These are phyloP conservation scores for Megaceryle alcyon DNA, from an alignment of 2,797 vertebrate genomes.

Conservation along the genomic window DNA sequence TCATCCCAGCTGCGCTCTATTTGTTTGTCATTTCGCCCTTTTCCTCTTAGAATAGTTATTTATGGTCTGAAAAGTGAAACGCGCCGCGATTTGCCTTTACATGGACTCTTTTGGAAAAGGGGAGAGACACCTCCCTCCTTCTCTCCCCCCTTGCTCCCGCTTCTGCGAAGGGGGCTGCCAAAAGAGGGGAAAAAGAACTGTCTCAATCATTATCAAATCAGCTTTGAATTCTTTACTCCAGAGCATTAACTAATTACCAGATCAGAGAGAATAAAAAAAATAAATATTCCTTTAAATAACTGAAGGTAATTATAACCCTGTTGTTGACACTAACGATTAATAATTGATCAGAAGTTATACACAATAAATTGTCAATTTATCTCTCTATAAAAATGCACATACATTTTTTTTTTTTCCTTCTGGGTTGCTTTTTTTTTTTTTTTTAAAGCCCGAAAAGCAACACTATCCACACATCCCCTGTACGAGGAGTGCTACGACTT, in stretches of 20 bases:
- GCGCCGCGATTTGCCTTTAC: background rate
- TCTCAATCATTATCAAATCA: conserved; percentile 66
- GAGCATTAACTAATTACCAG: conserved; percentile 78
- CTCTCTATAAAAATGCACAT: conserved; percentile 52
- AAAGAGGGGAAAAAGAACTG: background rate
- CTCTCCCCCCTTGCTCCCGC: too few species aligned
- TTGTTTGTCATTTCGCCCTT: conserved; percentile 80
- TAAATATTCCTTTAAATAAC: conserved; percentile 81
- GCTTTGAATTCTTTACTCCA: conserved; percentile 71
- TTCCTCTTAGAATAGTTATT: conserved; percentile 78
- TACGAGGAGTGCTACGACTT: background rate
- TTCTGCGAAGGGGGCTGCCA: background rate
- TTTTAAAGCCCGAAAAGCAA: background rate
- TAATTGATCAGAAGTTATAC: conserved; percentile 83
- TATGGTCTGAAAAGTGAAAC: conserved; percentile 65
- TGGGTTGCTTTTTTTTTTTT: background rate
- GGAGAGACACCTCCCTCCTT: background rate
- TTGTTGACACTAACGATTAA: conserved; percentile 84
- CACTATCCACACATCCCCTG: background rate
- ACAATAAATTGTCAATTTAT: conserved; percentile 81
- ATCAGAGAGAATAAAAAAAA: conserved; percentile 74
- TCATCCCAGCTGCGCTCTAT: conserved; percentile 85
- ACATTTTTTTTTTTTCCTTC: background rate
- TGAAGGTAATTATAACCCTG: conserved; percentile 80
- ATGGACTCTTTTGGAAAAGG: background rate